Conservation (phyloP, 2,888 invertebrate species). For the Pollenia angustigena region DNA sequence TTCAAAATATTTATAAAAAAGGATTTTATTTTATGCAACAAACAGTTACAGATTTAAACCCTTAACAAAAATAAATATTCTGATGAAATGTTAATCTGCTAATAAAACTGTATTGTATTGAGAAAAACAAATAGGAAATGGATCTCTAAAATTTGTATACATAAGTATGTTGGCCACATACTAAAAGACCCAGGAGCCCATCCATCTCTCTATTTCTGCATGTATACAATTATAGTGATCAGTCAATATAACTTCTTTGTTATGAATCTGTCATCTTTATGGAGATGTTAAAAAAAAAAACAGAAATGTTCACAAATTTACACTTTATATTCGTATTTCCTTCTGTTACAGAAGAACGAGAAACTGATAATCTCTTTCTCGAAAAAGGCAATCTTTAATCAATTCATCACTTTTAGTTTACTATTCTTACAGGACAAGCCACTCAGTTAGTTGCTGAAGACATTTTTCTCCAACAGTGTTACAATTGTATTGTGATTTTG, state of each 20-base stretch:
- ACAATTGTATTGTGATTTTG: slow-evolving; percentile 13
- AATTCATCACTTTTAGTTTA: slow-evolving; percentile 58
- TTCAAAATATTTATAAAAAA: background rate
- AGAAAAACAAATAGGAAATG: background rate
- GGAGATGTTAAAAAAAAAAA: slow-evolving; percentile 33
- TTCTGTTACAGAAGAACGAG: slow-evolving; percentile 69
- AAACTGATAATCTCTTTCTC: slow-evolving; percentile 56
- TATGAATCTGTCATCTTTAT: slow-evolving; percentile 57
- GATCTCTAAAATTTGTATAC: background rate
- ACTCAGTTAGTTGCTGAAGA: slow-evolving; percentile 20
- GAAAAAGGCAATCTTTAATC: slow-evolving; percentile 62
- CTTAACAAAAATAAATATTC: slow-evolving; percentile 48
- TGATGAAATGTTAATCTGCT: slow-evolving; percentile 30
- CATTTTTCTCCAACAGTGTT: slow-evolving; percentile 60
- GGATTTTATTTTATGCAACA: slow-evolving; percentile 35
- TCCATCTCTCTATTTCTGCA: slow-evolving; percentile 37
- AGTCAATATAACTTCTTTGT: slow-evolving; percentile 57
- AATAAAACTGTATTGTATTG: slow-evolving; percentile 44
- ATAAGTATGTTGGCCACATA: slow-evolving; percentile 3
- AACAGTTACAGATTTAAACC: slow-evolving; percentile 34
- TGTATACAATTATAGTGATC: slow-evolving; percentile 44
- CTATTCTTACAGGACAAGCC: slow-evolving; percentile 54
- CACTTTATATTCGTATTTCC: slow-evolving; percentile 64
- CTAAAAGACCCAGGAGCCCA: slow-evolving; percentile 47
- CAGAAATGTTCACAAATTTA: slow-evolving; percentile 66